Evolutionary conservation across 2,797 vertebrate genomes (phyloP).

Genomic region (Chelonia mydas): DNA sequence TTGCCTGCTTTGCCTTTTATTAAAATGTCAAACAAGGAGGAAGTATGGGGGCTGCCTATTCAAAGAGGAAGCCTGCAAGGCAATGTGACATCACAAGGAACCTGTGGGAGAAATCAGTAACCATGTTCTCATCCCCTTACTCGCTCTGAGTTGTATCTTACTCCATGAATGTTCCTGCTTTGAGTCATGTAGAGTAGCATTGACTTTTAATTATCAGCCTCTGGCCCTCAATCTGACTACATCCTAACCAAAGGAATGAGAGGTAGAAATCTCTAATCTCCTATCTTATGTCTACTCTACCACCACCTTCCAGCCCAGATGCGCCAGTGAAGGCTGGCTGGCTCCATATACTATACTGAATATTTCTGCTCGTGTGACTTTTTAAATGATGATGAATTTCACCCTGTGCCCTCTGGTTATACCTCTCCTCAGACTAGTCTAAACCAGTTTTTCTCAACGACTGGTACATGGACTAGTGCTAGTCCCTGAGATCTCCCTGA

Average conservation of each 20-base stretch:
- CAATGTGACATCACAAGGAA: not conserved
- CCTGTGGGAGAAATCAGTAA: not conserved
- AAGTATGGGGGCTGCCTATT: not conserved
- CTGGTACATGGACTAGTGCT: too few species aligned
- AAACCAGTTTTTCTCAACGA: too few species aligned
- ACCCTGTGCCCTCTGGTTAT: not conserved
- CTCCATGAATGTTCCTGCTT: not conserved
- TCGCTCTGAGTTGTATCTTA: not conserved
- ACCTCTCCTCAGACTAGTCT: not conserved
- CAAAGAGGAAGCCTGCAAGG: not conserved
- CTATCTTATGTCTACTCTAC: not conserved
- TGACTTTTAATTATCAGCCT: not conserved
- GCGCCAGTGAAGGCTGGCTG: not conserved
- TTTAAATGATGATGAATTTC: not conserved
- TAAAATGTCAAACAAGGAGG: not conserved
- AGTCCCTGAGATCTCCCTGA: too few species aligned
- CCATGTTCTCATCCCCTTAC: not conserved
- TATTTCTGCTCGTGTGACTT: not conserved
- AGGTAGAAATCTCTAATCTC: not conserved
- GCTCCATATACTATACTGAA: not conserved
- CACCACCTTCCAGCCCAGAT: not conserved
- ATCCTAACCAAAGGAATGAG: rapidly evolving
- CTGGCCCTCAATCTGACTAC: not conserved
- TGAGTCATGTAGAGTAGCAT: too few species aligned
- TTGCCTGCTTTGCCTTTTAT: not conserved